These are phyloP conservation scores for Heliconius nattereri DNA, from an alignment of 1,140 invertebrate genomes.

Conservation along the genomic window DNA sequence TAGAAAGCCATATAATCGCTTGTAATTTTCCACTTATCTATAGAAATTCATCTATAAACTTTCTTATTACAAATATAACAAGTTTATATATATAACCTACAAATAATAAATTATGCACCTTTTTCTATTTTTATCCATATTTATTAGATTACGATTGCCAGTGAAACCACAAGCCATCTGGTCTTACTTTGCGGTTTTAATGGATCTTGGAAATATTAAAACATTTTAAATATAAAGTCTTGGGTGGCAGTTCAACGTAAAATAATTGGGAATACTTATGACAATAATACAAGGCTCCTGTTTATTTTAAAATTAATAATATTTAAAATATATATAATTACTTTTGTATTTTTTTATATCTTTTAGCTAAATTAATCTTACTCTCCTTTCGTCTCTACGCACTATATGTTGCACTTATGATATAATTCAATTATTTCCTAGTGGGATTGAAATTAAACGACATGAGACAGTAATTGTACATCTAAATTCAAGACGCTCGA, in stretches of 20 bases:
- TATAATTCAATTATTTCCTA: conserved; percentile 3
- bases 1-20: too few relatives aligned
- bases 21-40: too few relatives aligned
- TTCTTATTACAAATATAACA: too few relatives aligned
- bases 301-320: too few relatives aligned
- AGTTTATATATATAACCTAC: too few relatives aligned
- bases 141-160: background rate
- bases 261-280: background rate
- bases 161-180: conserved; percentile 2
- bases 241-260: background rate
- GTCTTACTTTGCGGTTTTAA: conserved; percentile 1
- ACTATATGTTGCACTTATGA: background rate
- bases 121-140: too few relatives aligned
- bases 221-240: background rate
- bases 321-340: too few relatives aligned
- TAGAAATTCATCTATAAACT: too few relatives aligned
- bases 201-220: background rate
- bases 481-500: conserved; percentile 18
- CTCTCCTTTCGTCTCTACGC: background rate
- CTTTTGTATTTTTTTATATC: too few relatives aligned
- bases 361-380: background rate
- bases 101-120: too few relatives aligned
- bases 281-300: too few relatives aligned
- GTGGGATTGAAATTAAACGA: conserved; percentile 17
- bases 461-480: conserved; percentile 24